These are phyloP conservation scores for Bubalus kerabau DNA, from an alignment of 2,113 vertebrate genomes.

Conservation along the genomic window DNA sequence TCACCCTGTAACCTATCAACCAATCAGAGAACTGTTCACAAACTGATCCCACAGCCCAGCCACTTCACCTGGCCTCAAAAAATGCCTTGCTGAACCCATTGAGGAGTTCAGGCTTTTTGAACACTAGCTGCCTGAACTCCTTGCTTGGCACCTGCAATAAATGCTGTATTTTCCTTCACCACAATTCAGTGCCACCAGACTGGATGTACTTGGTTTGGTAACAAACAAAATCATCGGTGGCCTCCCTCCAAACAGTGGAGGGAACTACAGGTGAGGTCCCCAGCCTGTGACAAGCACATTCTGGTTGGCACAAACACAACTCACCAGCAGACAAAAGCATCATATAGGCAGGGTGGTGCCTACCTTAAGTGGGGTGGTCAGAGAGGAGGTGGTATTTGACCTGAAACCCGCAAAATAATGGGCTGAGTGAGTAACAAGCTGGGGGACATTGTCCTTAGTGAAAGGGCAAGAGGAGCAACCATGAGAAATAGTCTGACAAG, in stretches of 20 bases:
- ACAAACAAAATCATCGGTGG: not conserved
- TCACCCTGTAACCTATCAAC: not conserved
- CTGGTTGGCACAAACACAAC: not conserved
- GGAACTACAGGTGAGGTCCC: too few relatives aligned
- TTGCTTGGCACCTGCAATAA: not conserved
- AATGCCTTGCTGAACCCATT: not conserved
- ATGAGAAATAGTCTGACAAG: too few relatives aligned
- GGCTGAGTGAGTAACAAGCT: not conserved
- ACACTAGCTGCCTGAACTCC: not conserved
- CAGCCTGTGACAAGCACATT: accelerated
- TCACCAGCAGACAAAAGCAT: not conserved
- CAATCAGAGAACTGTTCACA: not conserved
- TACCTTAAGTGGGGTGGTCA: not conserved
- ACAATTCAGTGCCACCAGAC: too few relatives aligned
- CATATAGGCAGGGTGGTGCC: accelerated
- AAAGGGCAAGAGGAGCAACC: too few relatives aligned
- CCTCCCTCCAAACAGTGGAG: not conserved
- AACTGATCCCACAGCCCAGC: not conserved
- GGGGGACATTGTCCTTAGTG: not conserved
- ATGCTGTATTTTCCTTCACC: not conserved
- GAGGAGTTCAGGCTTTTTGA: not conserved
- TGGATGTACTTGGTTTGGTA: not conserved
- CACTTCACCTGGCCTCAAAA: not conserved
- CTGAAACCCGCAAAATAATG: too few relatives aligned
- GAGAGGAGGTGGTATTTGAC: not conserved